phyloP scores from a whole-genome alignment of 2,888 invertebrate genomes.

The Stratiomys singularior region DNA sequence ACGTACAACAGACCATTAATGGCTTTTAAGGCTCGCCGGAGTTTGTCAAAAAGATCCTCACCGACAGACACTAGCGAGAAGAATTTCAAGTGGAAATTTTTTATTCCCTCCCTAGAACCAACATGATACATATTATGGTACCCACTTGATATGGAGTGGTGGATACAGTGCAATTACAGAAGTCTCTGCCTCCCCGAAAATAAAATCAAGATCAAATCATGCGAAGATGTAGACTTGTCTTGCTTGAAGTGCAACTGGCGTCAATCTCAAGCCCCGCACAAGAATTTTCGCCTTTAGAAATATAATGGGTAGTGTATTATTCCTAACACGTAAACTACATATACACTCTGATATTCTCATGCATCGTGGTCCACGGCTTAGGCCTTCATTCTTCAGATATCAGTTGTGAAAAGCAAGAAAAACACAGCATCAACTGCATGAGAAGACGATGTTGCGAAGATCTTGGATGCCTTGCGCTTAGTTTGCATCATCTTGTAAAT shows the following conservation, averaged over 20 bases:
- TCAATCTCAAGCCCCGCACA: neutral
- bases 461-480: neutral
- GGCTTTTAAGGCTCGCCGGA: neutral
- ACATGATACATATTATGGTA: slow-evolving; percentile 14
- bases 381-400: neutral
- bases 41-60: neutral
- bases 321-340: neutral
- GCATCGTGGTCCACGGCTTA: neutral
- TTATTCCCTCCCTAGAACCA: neutral
- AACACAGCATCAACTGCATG: neutral
- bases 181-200: slow-evolving; percentile 3
- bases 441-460: neutral
- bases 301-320: neutral
- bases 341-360: neutral
- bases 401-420: neutral
- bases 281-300: too few relatives aligned
- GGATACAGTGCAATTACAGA: slow-evolving; percentile 19
- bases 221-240: neutral
- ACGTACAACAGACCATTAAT: neutral
- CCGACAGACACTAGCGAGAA: neutral
- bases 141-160: slow-evolving; percentile 11
- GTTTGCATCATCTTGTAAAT: neutral
- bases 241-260: slow-evolving; percentile 32
- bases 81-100: slow-evolving; percentile 8
- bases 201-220: slow-evolving; percentile 16